phyloP scores from a whole-genome alignment of 1,140 invertebrate species.

The Choristoneura fumiferana region DNA sequence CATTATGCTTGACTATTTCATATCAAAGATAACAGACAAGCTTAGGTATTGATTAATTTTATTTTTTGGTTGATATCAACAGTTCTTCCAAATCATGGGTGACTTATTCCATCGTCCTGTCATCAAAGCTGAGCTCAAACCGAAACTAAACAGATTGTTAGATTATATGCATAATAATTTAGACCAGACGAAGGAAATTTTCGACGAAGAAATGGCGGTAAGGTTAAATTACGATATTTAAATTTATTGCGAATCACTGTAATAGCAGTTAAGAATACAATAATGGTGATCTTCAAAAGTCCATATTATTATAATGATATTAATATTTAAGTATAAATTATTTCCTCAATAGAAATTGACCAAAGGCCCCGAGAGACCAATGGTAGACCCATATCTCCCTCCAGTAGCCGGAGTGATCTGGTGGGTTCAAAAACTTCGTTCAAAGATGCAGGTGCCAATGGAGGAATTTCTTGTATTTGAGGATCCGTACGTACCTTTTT shows the following conservation, averaged over 20 bases:
- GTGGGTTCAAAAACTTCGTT: conserved; percentile 84
- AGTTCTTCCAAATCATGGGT: conserved; percentile 87
- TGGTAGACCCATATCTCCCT: conserved; percentile 85
- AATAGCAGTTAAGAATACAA: too few species aligned
- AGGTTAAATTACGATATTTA: too few species aligned
- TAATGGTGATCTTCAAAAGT: too few species aligned
- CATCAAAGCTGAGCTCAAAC: conserved; percentile 80
- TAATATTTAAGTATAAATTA: too few species aligned
- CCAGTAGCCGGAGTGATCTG: conserved; percentile 85
- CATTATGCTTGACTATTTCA: too few species aligned
- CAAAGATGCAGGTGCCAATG: conserved; percentile 81
- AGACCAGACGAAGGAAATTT: conserved; percentile 81
- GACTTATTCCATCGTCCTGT: conserved; percentile 85
- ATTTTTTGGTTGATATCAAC: conserved; percentile 35
- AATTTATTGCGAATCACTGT: too few species aligned
- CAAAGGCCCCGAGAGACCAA: conserved; percentile 67
- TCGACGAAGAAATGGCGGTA: conserved; percentile 71
- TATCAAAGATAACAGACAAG: too few species aligned
- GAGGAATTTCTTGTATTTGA: conserved; percentile 79
- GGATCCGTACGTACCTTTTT: conserved; percentile 64
- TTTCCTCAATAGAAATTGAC: conserved; percentile 49
- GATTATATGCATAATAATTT: conserved; percentile 82
- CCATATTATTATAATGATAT: background rate
- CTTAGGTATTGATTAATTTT: too few species aligned
- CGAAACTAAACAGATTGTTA: conserved; percentile 55